phyloP scores from a whole-genome alignment of 2,888 invertebrate species.

The Netelia virgata region DNA sequence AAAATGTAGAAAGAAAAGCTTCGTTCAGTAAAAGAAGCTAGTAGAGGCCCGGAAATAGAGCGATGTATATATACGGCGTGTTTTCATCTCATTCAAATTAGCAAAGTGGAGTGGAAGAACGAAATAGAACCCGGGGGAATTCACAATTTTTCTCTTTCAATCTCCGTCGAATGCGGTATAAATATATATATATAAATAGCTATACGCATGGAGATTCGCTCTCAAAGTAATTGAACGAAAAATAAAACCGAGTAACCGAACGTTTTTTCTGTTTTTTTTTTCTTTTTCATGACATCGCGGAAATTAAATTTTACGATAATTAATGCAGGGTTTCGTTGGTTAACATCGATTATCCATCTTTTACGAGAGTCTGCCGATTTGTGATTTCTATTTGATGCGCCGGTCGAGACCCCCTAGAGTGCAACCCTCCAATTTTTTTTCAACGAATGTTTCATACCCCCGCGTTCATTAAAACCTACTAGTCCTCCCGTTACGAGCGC shows the following conservation, averaged over 20 bases:
- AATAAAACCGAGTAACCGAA: background rate
- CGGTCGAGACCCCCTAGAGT: constrained; percentile 27
- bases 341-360: constrained; percentile 47
- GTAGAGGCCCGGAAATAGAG: constrained; percentile 23
- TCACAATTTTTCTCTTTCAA: constrained; percentile 33
- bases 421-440: constrained; percentile 34
- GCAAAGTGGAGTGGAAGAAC: constrained; percentile 10
- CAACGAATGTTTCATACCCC: constrained; percentile 29
- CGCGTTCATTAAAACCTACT: constrained; percentile 39
- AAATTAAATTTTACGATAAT: constrained; percentile 40
- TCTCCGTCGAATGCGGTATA: background rate
- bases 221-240: constrained; percentile 20
- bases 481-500: constrained; percentile 27
- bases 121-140: background rate
- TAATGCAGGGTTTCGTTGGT: constrained; percentile 27
- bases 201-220: background rate
- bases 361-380: constrained; percentile 36
- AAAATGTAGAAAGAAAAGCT: constrained; percentile 33
- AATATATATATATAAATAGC: background rate
- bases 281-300: background rate
- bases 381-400: constrained; percentile 6
- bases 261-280: constrained; percentile 20
- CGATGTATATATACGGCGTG: constrained; percentile 12
- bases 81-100: constrained; percentile 43
- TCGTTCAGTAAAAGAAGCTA: constrained; percentile 46